Evolutionary conservation across 2,888 invertebrate genomes (phyloP).

Genomic region (Eulithis testata): DNA sequence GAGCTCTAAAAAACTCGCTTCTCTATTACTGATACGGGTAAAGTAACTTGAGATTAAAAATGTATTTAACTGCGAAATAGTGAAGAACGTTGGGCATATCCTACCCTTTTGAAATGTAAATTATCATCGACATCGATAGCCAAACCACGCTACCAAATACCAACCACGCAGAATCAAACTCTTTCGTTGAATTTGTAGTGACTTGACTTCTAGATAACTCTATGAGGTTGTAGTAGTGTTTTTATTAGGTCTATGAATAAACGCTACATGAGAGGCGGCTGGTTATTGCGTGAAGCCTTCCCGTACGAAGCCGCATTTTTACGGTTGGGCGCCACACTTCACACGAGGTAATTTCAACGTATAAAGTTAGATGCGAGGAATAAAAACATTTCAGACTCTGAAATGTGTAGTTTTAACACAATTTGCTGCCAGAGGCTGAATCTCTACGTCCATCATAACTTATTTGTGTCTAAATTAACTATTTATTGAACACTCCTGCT

Average conservation of each 20-base stretch:
- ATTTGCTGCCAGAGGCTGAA: too few species aligned
- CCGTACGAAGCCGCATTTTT: conserved; percentile 39
- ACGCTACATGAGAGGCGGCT: conserved; percentile 16
- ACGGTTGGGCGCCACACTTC: conserved; percentile 52
- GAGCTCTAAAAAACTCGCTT: not conserved
- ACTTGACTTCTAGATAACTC: conserved; percentile 1
- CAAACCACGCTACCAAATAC: conserved; percentile 10
- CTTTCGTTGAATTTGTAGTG: conserved; percentile 3
- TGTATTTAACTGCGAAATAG: not conserved
- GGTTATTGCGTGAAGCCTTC: conserved; percentile 24
- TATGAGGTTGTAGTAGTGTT: conserved; percentile 16
- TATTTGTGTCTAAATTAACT: too few species aligned
- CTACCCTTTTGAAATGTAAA: not conserved
- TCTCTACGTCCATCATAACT: too few species aligned
- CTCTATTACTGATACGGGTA: not conserved
- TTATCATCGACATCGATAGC: conserved; percentile 9
- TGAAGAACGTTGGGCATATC: not conserved
- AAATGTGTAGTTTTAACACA: not conserved
- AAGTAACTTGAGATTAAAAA: not conserved
- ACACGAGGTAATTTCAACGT: conserved; percentile 40
- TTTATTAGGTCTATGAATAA: conserved; percentile 21
- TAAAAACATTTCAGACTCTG: conserved; percentile 3
- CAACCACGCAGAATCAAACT: not conserved
- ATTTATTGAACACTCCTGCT: too few species aligned
- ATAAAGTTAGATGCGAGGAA: conserved; percentile 13